phyloP scores from a whole-genome alignment of 1,140 invertebrate species.

The Ganaspis sp. region DNA sequence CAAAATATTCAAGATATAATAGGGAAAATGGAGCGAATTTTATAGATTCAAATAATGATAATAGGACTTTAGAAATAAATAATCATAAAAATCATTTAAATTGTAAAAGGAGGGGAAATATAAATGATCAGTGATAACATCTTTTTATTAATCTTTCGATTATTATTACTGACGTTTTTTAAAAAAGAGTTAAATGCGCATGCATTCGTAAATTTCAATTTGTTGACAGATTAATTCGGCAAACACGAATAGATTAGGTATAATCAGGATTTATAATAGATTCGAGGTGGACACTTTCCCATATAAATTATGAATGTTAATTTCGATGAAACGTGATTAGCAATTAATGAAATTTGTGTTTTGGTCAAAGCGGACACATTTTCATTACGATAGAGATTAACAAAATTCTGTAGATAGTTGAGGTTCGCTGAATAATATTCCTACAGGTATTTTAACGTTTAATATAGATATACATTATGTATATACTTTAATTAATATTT shows the following conservation, averaged over 20 bases:
- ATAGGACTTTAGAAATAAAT: too few relatives aligned
- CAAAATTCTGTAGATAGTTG: not conserved
- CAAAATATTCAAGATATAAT: too few relatives aligned
- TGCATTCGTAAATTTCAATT: not conserved
- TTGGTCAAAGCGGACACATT: not conserved
- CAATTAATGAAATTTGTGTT: not conserved
- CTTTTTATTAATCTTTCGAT: too few relatives aligned
- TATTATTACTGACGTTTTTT: not conserved
- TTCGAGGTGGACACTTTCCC: not conserved
- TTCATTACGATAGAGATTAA: not conserved
- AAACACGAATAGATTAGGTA: not conserved
- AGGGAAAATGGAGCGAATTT: too few relatives aligned
- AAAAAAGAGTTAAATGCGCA: not conserved
- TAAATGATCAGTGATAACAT: too few relatives aligned
- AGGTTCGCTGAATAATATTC: not conserved
- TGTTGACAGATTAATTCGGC: not conserved
- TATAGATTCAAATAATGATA: too few relatives aligned
- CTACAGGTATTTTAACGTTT: too few relatives aligned
- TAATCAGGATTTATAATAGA: too few relatives aligned
- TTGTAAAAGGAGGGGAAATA: too few relatives aligned
- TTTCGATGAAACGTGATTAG: not conserved
- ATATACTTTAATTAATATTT: too few relatives aligned
- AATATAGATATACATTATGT: too few relatives aligned
- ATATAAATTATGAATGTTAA: constrained; percentile 7
- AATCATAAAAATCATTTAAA: too few relatives aligned